Conservation (phyloP, 1,140 invertebrate species). For the Heliconius melpomene region DNA sequence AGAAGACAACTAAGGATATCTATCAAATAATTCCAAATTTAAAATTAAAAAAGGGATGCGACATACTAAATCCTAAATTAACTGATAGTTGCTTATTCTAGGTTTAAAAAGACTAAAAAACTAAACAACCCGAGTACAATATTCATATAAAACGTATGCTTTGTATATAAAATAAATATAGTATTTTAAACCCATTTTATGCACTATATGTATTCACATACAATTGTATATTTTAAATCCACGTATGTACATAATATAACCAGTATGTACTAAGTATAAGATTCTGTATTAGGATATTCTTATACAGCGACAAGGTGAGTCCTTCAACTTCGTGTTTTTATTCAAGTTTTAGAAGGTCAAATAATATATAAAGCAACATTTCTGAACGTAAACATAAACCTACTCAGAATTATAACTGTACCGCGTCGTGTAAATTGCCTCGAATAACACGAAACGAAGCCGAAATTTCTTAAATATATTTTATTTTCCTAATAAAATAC, state of each 20-base stretch:
- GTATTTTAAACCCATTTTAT: neutral
- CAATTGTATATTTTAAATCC: neutral
- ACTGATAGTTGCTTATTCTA: too few relatives aligned
- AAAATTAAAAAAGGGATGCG: neutral
- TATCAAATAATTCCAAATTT: neutral
- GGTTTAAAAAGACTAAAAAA: too few relatives aligned
- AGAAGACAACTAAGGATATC: neutral
- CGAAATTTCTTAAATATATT: neutral
- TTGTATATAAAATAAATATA: neutral
- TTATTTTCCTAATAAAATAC: neutral
- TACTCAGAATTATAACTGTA: neutral
- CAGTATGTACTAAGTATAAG: neutral
- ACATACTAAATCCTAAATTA: too few relatives aligned
- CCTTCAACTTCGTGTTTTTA: conserved; percentile 12
- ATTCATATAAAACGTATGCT: too few relatives aligned
- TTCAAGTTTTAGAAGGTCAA: neutral
- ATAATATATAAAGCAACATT: neutral
- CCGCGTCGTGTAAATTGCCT: neutral
- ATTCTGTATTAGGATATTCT: conserved; percentile 8
- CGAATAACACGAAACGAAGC: neutral
- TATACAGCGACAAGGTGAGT: neutral
- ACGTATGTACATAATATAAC: neutral
- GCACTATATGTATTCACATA: neutral
- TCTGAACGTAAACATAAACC: neutral
- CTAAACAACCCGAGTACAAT: too few relatives aligned